Evolutionary conservation across 2,888 invertebrate genomes (phyloP), one percentile per base, ranked within the genome.

Genomic region (Helobdella robusta): DNA sequence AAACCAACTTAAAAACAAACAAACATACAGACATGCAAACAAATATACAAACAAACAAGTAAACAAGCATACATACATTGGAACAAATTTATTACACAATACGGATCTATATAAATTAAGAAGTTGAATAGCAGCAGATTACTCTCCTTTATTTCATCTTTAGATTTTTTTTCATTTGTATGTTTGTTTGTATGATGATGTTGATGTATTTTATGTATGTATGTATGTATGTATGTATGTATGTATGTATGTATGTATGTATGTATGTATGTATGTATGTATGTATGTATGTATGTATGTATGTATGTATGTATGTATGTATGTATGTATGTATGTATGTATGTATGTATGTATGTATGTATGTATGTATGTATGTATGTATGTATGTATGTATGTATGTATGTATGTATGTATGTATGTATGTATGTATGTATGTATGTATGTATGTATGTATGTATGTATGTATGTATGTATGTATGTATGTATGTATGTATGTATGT

Each of bases 191-290:
- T n/a, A n/a, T n/a, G n/a, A n/a, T n/a, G n/a, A n/a, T n/a, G n/a
- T n/a, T n/a, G n/a, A n/a, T n/a, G n/a, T n/a, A n/a, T n/a, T n/a
- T n/a, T n/a, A n/a, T 50, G 50, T 50, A 18, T 50, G 50, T 50
- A 8, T 50, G 50, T 50, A 18, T 50, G 50, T 50, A 18, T 50
- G 50, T 50, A 18, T 50, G 50, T 50, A 25, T 50, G 50, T 50
- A 25, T 50, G 50, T 50, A 25, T 50, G 50, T 50, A 25, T 50
- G 50, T 50, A 25, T 50, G 50, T 50, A 25, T 50, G 50, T 50
- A 25, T 50, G 50, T 50, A 25, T 50, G 50, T 50, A 25, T 50
- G 50, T 50, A 25, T 50, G 50, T 50, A 25, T 50, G 50, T 50
- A 25, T 50, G 50, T 50, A 25, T 50, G 50, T 50, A 25, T 50